phyloP scores from a whole-genome alignment of 2,113 vertebrate species.

The Nettapus auritus region DNA sequence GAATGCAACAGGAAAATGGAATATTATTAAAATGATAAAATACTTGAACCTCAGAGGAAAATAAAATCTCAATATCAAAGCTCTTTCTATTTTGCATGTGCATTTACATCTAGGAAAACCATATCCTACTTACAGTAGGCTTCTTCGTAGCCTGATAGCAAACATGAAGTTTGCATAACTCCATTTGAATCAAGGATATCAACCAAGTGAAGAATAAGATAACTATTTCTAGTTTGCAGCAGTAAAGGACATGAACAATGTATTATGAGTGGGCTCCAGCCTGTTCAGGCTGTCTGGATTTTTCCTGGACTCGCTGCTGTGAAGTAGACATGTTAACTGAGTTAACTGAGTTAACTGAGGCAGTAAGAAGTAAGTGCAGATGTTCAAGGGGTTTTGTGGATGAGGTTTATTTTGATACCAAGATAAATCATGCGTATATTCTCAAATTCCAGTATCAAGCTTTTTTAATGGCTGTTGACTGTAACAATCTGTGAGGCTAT shows the following conservation, averaged over 20 bases:
- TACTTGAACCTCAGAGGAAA: not conserved
- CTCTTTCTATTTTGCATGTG: slow-evolving; percentile 6
- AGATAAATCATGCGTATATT: not conserved
- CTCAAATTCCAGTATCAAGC: not conserved
- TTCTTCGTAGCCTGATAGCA: not conserved
- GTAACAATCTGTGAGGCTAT: not conserved
- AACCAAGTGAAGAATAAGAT: not conserved
- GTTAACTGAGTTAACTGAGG: not conserved
- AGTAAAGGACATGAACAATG: not conserved
- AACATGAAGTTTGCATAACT: not conserved
- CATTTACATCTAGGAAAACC: slow-evolving; percentile 20
- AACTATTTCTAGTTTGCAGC: not conserved
- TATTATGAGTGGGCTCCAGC: not conserved
- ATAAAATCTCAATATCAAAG: slow-evolving; percentile 26
- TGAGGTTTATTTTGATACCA: not conserved
- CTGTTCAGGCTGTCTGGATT: not conserved
- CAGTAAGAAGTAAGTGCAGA: not conserved
- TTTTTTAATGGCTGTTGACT: not conserved
- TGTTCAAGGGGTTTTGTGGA: not conserved
- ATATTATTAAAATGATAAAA: slow-evolving; percentile 49
- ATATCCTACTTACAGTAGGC: not conserved
- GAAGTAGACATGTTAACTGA: too few relatives aligned
- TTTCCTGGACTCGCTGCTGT: not conserved
- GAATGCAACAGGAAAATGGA: slow-evolving; percentile 24
- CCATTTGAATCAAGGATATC: not conserved